Evolutionary conservation across 2,888 invertebrate species (phyloP), one percentile per base, ranked within the genome.

Genomic region (Macropis europaea): DNA sequence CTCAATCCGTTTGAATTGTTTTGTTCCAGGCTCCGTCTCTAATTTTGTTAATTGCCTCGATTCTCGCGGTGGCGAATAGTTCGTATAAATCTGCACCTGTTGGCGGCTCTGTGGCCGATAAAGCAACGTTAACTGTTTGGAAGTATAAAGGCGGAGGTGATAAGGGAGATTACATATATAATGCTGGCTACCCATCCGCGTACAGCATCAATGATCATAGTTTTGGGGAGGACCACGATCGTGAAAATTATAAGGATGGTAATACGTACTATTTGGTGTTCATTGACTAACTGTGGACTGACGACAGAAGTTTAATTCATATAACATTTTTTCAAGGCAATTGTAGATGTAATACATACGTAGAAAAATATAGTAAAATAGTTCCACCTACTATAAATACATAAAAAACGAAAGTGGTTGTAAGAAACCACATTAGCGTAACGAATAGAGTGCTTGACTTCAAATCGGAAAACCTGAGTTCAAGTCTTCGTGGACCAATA

Each of bases 71-170:
- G 34, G 53, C 36, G 42, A 56, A 38, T 26, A 17, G 28, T n/a
- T 9, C 36, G 61, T 61, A 54, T 38, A 30, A 48, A 13, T 48
- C 38, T 9, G 42, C 17, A 24, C 22, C 43, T 1, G 9, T 3
- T 11, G 36, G 28, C 13, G 69, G 63, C 36, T 62, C 77, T 3
- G 57, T 68, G 9, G 66, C 62, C 45, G 74, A 68, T 17, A 63
- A 75, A 28, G 69, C 72, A 45, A 69, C 62, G 42, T 62, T 75
- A 57, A 59, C 76, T 32, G 59, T 74, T 15, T 75, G 67, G 77
- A 52, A 50, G 47, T 75, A 73, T 63, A 68, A 82, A 24, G 77
- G 77, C 38, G 74, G 73, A 7, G 77, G 71, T 56, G 77, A 83
- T 60, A 66, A 76, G 13, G 52, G 47, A 50, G 75, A 80, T 72